These are phyloP conservation scores for Cotesia glomerata DNA, from an alignment of 1,140 invertebrate species.

Conservation along the genomic window DNA sequence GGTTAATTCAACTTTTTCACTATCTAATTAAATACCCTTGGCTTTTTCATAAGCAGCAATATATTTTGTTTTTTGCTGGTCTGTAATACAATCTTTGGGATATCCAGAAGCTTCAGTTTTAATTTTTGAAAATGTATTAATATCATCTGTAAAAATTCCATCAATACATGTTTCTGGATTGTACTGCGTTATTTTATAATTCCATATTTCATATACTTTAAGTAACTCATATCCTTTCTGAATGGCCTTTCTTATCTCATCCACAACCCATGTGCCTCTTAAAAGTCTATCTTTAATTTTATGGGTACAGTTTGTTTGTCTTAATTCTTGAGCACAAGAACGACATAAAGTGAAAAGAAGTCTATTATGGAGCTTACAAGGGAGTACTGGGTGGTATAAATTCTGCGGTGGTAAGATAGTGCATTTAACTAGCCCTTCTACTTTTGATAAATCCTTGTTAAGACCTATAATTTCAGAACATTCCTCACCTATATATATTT, in stretches of 20 bases:
- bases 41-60: constrained; percentile 45
- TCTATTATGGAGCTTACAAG: constrained; percentile 16
- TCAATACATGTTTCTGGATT: constrained; percentile 19
- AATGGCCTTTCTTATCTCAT: constrained; percentile 51
- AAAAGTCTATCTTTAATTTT: no score
- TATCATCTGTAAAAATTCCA: constrained; percentile 43
- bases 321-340: no score
- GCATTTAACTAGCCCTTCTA: constrained; percentile 38
- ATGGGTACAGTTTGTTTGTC: no score
- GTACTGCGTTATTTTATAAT: constrained; percentile 33
- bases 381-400: constrained; percentile 38
- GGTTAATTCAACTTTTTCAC: constrained; percentile 48
- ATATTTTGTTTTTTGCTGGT: constrained; percentile 43
- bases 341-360: no score
- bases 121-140: constrained; percentile 47
- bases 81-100: constrained; percentile 36
- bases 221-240: constrained; percentile 49
- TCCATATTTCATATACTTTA: constrained; percentile 27
- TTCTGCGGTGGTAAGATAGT: constrained; percentile 34
- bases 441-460: constrained; percentile 8
- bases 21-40: constrained; percentile 54
- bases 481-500: constrained; percentile 37
- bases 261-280: no score
- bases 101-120: constrained; percentile 48
- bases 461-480: constrained; percentile 30